Evolutionary conservation across 2,797 vertebrate genomes (phyloP).

Genomic region (Oceanodroma leucorhoa): DNA sequence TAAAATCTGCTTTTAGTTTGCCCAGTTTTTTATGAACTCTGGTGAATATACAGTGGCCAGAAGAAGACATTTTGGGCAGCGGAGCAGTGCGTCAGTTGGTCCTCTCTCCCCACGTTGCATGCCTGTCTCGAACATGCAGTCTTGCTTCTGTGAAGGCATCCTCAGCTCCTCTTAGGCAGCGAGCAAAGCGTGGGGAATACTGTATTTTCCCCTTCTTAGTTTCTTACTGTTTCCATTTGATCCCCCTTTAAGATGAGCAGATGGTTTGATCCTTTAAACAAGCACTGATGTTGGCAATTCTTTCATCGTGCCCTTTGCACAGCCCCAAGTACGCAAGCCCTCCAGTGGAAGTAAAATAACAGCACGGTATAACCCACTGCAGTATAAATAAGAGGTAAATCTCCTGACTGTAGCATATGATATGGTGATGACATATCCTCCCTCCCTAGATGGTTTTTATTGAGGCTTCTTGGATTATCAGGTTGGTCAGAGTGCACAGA

Average conservation of each 20-base stretch:
- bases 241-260: not conserved
- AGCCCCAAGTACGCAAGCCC: not conserved
- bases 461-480: slow-evolving; percentile 43
- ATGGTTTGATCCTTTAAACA: not conserved
- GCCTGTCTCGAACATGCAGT: not conserved
- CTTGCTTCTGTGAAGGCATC: not conserved
- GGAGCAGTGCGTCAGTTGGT: not conserved
- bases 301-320: not conserved
- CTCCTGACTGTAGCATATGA: slow-evolving; percentile 22
- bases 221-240: not conserved
- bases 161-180: not conserved
- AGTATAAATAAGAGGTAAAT: not conserved
- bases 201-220: not conserved
- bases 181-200: not conserved
- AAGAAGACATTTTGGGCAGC: not conserved
- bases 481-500: slow-evolving; percentile 47
- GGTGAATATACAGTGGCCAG: not conserved
- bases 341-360: not conserved
- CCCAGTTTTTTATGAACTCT: not conserved
- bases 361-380: not conserved
- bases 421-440: slow-evolving; percentile 27
- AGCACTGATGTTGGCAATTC: not conserved
- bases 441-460: slow-evolving; percentile 36
- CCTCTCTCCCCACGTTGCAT: not conserved
- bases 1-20: not conserved